Evolutionary conservation across 2,113 vertebrate species (phyloP), one percentile per base, ranked within the genome.

Genomic region (Ammodytes dubius): DNA sequence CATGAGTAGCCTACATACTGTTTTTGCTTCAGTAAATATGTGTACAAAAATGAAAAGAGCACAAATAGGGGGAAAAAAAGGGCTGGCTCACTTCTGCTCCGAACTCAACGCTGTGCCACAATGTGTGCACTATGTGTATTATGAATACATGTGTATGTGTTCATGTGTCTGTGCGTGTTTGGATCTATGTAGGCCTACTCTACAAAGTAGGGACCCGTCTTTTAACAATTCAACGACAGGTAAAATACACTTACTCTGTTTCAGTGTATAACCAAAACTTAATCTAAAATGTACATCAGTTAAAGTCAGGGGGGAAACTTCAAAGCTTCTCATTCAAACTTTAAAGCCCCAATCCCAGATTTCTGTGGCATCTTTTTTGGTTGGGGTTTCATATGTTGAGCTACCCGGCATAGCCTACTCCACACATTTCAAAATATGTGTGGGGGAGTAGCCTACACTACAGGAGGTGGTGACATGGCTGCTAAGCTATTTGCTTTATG

Each of bases 1-100:
- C 85, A 86, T 94, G 61, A 87, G 90, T 87, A 74, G n/a, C n/a
- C n/a, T n/a, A n/a, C 86, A 86, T 73, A 80, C 89, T 93, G 91
- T 92, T 95, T 27, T 37, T 87, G 90, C 91, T 95, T 53, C 35
- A 74, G 74, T 91, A 88, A 66, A 61, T 91, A 83, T 77, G 83
- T 80, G 87, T 19, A 54, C 12, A 58, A 77, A 66, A 91, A 81
- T 67, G 27, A 75, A 77, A 82, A 73, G 45, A 74, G 46, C 53
- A 77, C 37, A 79, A 67, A 82, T 42, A 83, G 63, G 66, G 27
- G 27, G 27, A 27, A 27, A 82, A 60, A 66, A 79, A 84, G 69
- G 71, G 66, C 40, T 50, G 52, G 79, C 84, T 45, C 64, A 88
- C 83, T 46, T 84, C 59, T 82, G 69, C 66, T 87, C 82, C 68